Percentiles rank a stretch among this genome's conserved stretches.
phyloP scores from a whole-genome alignment of 2,113 vertebrate genomes.

The Anthoscopus minutus region DNA sequence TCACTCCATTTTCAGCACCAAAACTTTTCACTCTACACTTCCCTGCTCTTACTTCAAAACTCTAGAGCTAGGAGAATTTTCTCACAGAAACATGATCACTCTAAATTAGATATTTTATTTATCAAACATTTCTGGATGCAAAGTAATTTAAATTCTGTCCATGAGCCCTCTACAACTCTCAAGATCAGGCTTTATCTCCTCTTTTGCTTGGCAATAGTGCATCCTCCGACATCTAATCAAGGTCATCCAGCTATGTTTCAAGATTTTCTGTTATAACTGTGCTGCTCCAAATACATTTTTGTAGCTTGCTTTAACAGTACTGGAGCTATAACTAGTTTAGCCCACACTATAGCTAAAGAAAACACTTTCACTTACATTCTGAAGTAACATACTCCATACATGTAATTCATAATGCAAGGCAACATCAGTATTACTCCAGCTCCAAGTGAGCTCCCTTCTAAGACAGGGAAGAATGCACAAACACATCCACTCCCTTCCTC shows the following conservation, averaged over 20 bases:
- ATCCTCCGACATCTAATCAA: neutral
- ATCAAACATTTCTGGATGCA: neutral
- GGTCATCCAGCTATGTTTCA: neutral
- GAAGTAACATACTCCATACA: neutral
- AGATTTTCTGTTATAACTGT: neutral
- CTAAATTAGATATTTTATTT: neutral
- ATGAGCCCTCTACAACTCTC: neutral
- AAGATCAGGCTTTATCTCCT: neutral
- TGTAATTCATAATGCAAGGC: neutral
- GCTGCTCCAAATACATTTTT: neutral
- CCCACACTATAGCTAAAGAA: neutral
- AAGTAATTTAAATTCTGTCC: neutral
- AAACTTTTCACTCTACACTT: neutral
- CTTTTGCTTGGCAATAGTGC: neutral
- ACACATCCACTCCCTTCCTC: neutral
- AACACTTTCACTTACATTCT: rapidly evolving
- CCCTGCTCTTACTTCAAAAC: neutral
- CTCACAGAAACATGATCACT: neutral
- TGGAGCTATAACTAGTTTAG: neutral
- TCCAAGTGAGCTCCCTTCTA: neutral
- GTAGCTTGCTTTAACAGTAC: neutral
- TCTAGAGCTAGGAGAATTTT: neutral
- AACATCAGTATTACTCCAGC: neutral
- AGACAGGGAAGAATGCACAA: neutral
- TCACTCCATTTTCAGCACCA: neutral